Evolutionary conservation across 2,797 vertebrate species (phyloP), one percentile per base, ranked within the genome.

Genomic region (Poecilia wingei): DNA sequence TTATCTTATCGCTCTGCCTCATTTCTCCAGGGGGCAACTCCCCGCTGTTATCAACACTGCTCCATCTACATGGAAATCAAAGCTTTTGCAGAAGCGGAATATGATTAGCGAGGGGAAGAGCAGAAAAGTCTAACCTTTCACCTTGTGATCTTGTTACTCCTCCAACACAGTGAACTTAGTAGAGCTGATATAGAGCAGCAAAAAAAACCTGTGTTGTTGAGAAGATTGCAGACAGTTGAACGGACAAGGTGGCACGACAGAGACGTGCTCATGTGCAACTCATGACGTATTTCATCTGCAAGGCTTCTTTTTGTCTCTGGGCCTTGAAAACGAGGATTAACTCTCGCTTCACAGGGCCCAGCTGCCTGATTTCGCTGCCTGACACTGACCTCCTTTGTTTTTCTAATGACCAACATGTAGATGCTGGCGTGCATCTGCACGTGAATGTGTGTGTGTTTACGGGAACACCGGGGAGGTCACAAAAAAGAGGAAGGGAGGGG

Each of bases 331-430:
- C 75, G 22, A 87, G 91, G 93, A 94, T 95, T 94, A 95, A 89
- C 77, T 75, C 87, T 85, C 81, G 93, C 90, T 86, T 92, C 88
- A 83, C 83, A 81, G 89, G 79, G 87, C 76, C 84, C 93, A 93
- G 94, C 93, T 93, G 93, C 92, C 88, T 91, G 93, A 87, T 90
- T 89, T 84, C 72, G 41, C 75, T 57, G 78, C 79, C 68, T 86
- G 84, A 89, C 88, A 91, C 88, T 94, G 94, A 94, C 94, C 94
- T 94, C 93, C 89, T 94, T 95, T 94, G 93, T 94, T 90, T 93
- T 87, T 93, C 83, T 91, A 93, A 92, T 92, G 90, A 90, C 89
- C 80, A 88, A 90, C 87, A 84, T 90, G 82, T 83, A 80, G 81
- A 90, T 88, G 91, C 47, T 14, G 78, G 78, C 77, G 86, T 86